Evolutionary conservation across 2,797 vertebrate species (phyloP).

Genomic region (Phrynocephalus vlangalii): DNA sequence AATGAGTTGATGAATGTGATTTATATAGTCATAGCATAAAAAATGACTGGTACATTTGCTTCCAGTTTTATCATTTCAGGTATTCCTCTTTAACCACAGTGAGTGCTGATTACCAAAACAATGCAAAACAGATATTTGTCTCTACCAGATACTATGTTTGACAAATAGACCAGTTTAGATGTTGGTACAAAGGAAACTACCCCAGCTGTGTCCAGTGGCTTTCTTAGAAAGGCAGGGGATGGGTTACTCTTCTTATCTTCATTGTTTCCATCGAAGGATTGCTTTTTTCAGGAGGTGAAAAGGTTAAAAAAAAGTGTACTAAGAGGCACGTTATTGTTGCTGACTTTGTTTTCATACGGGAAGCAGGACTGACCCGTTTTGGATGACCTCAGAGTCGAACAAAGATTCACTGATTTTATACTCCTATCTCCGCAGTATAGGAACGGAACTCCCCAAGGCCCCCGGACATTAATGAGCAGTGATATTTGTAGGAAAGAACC

Average conservation of each 20-base stretch:
- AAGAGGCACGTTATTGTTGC: neutral
- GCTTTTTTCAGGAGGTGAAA: neutral
- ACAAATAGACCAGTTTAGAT: neutral
- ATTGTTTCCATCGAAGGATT: neutral
- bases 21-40: neutral
- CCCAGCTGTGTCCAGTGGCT: neutral
- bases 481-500: neutral
- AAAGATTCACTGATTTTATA: neutral
- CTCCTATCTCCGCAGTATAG: neutral
- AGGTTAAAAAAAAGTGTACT: neutral
- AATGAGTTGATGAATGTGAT: neutral
- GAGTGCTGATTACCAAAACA: neutral
- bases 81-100: neutral
- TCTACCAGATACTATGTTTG: fast-evolving
- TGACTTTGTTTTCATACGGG: too few species aligned
- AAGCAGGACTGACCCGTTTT: neutral
- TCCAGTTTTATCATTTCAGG: neutral
- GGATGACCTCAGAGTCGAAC: neutral
- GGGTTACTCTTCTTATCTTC: neutral
- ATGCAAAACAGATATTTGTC: neutral
- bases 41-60: neutral
- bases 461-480: neutral
- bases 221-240: neutral
- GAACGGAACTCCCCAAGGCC: too few species aligned
- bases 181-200: neutral